Evolutionary conservation across 2,888 invertebrate genomes (phyloP), one percentile per base, ranked within the genome.

Genomic region (Argyra leucocephala): DNA sequence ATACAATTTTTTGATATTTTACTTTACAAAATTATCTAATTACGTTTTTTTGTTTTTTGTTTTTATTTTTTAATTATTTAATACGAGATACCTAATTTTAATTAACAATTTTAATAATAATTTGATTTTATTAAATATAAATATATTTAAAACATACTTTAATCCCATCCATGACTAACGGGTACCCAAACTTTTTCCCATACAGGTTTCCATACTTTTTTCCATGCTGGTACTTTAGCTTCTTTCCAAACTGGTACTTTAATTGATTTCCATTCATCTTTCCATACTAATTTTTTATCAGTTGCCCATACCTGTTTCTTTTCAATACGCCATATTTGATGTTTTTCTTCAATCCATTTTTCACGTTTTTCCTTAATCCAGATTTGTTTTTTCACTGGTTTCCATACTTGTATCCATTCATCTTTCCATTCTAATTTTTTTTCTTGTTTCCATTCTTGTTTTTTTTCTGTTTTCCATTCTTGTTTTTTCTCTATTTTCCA

Each of bases 101-200:
- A 31, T 31, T 26, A 6, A 31, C 12, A 31, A 31, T 26, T 26
- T 26, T 31, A 31, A 26, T 26, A 26, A 6, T 26, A 26, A 6
- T 26, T 6, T 26, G 7, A 31, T 31, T 9, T 10, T 6, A 31
- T 6, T 31, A 31, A 7, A 7, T 31, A 31, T 12, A 31, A 10
- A 31, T 31, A 31, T 31, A 7, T 23, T 60, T 23, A 1, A 23
- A 23, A 24, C n/a, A 23, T 12, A n/a, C 18, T 24, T 74, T 74
- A 78, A 66, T 78, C 77, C 78, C 79, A 79, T 61, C 79, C 79
- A 66, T 75, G 76, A 67, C 74, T 73, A 60, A 84, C 81, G 15
- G 88, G 89, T 79, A 91, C 90, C 91, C 91, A 91, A 70, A 91
- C 89, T 67, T 89, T 89, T 73, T 90, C 88, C 85, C 90, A 89